Base-by-base conservation (phyloP, 1,140 invertebrate species). In the Micrasema longulum region DNA sequence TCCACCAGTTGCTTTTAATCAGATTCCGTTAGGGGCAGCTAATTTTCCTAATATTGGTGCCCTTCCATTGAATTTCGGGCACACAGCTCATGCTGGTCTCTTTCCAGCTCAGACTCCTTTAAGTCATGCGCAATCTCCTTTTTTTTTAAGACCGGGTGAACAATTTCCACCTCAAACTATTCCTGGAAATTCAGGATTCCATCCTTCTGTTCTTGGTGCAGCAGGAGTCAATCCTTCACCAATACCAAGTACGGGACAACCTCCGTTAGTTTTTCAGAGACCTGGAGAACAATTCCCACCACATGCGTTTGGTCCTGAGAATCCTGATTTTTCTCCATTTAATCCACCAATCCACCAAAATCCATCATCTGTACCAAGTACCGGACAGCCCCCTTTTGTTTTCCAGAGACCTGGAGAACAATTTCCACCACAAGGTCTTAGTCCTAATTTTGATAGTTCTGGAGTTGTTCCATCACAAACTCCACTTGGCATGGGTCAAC, bases 31-130 rank as follows among this genome's bases (percentile, higher is more conserved):
- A 35, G 60, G 60, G 26, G 35, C 55, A 18, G 14, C 36, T 14
- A 55, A 66, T 5, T 53, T 69, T 43, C 72, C 72, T 2, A 55
- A 65, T 55, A 38, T 69, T 36, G 71, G 55, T 31, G 48, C 64
- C 64, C 31, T 70, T 48, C 72, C 72, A 16, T 36, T 72, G 14
- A 67, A 67, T 14, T 35, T 67, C 22, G 52, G 16, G 1, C 70
- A 65, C 22, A 66, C 26, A 11, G 35, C 70, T 36, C 36, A 53
- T 6, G 63, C 41, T 35, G 26, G 50, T 31, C n/a, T 38, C 9
- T n/a, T 45, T 7, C 43, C 60, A 64, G 23, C 60, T 9, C 31
- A 16, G 31, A 64, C 26, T 64, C 43, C 43, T 14, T 1, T 55
- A 7, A 31, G 26, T 31, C 26, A 31, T 31, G 70, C 23, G 48